Conservation (phyloP, 1,140 invertebrate species). For the Temnothorax curvispinosus region DNA sequence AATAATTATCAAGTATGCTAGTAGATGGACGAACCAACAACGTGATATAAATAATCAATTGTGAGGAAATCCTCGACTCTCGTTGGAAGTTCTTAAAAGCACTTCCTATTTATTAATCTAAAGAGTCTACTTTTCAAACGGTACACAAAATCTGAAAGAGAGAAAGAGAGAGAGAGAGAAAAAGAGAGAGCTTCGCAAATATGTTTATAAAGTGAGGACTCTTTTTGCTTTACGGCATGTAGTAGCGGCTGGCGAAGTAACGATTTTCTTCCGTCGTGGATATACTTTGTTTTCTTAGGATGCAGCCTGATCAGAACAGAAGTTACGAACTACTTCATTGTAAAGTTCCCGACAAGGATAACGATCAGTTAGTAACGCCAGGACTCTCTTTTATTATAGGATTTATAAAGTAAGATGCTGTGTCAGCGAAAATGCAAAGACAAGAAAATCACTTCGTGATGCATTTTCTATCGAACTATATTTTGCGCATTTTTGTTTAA, state of each 20-base stretch:
- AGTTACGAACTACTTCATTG: slow-evolving; percentile 78
- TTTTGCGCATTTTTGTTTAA: not conserved
- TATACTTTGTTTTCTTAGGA: slow-evolving; percentile 76
- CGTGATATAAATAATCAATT: not conserved
- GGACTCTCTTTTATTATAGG: slow-evolving; percentile 10
- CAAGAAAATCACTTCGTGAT: not conserved
- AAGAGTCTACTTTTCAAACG: not conserved
- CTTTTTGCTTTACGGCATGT: slow-evolving; percentile 35
- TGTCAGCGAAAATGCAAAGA: not conserved
- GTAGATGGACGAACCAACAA: not conserved
- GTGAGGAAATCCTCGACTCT: not conserved
- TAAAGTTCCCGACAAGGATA: slow-evolving; percentile 76
- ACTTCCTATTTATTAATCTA: slow-evolving; percentile 55
- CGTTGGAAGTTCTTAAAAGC: slow-evolving; percentile 11
- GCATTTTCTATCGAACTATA: not conserved
- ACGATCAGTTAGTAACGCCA: slow-evolving; percentile 66
- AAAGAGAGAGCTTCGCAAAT: slow-evolving; percentile 49
- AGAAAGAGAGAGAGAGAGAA: not conserved
- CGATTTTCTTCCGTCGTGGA: slow-evolving; percentile 73
- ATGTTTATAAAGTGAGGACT: slow-evolving; percentile 58
- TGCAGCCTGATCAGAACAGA: slow-evolving; percentile 73
- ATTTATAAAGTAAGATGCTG: slow-evolving; percentile 48
- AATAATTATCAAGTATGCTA: not conserved
- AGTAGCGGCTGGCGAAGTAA: slow-evolving; percentile 16
- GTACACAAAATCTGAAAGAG: not conserved